Percentiles rank a stretch among this genome's conserved stretches.
Evolutionary conservation across 2,797 vertebrate genomes (phyloP).

Genomic region (Australoheros facetus): DNA sequence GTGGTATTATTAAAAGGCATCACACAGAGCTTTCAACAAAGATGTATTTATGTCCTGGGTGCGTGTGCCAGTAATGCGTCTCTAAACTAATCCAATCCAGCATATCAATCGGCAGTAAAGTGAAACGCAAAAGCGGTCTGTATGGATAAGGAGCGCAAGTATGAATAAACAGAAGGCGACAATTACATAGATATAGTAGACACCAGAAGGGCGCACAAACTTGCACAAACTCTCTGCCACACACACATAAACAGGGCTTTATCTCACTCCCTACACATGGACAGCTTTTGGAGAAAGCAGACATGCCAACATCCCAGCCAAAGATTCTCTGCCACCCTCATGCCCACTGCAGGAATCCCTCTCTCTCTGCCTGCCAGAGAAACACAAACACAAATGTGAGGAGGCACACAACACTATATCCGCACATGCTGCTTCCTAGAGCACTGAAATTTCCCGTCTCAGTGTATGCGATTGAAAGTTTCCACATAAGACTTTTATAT

Average conservation of each 20-base stretch:
- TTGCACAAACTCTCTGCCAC: neutral
- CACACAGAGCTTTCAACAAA: neutral
- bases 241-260: conserved; percentile 57
- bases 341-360: conserved; percentile 68
- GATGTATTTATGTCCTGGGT: neutral
- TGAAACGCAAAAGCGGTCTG: neutral
- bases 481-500: neutral
- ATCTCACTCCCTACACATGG: conserved; percentile 76
- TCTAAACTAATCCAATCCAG: neutral
- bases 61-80: neutral
- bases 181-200: neutral
- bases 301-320: conserved; percentile 69
- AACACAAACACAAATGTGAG: conserved; percentile 19
- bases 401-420: neutral
- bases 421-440: neutral
- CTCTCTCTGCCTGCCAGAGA: conserved; percentile 11
- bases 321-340: conserved; percentile 69
- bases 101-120: neutral
- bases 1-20: neutral
- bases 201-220: conserved; percentile 9
- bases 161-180: conserved; percentile 1
- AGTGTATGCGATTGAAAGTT: neutral
- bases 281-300: conserved; percentile 68
- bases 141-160: neutral
- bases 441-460: neutral